A percentile compares a stretch with the other conserved stretches of the same genome.
Conservation (phyloP, 2,113 vertebrate genomes). For the Oophaga pumilio region DNA sequence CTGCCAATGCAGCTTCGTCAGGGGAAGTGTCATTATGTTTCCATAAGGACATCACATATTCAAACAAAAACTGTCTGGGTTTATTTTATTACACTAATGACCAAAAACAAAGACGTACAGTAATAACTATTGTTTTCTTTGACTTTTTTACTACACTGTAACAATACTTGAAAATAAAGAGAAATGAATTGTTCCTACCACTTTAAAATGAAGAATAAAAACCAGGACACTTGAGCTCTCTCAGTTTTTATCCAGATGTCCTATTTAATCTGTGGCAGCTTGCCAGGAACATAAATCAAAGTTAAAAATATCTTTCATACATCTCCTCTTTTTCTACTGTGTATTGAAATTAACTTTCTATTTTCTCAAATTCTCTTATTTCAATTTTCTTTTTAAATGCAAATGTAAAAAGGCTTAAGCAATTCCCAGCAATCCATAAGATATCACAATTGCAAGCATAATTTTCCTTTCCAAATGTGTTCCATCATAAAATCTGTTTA, state of each 20-base stretch:
- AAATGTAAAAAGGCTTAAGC: slow-evolving; percentile 56
- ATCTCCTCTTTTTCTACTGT: slow-evolving; percentile 55
- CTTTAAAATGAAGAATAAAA: slow-evolving; percentile 48
- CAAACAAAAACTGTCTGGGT: background rate
- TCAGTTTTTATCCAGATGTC: slow-evolving; percentile 54
- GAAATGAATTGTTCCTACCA: slow-evolving; percentile 11
- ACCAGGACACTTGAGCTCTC: slow-evolving; percentile 46
- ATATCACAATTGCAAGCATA: slow-evolving; percentile 51
- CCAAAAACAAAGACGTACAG: background rate
- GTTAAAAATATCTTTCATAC: slow-evolving; percentile 57
- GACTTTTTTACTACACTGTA: background rate
- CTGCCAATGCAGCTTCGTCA: too few relatives aligned
- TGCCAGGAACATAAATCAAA: slow-evolving; percentile 58
- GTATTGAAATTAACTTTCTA: slow-evolving; percentile 58
- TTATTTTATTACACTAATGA: background rate
- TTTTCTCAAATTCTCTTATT: slow-evolving; percentile 55
- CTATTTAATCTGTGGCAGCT: slow-evolving; percentile 56
- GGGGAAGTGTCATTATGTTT: too few relatives aligned
- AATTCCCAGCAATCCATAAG: slow-evolving; percentile 54
- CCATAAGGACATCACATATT: background rate
- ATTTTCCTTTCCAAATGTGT: slow-evolving; percentile 47
- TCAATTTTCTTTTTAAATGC: slow-evolving; percentile 59
- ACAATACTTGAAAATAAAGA: slow-evolving; percentile 29
- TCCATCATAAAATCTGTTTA: slow-evolving; percentile 50
- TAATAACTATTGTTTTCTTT: slow-evolving; percentile 10